phyloP scores from a whole-genome alignment of 2,797 vertebrate genomes.

The Pantherophis alleghaniensis region DNA sequence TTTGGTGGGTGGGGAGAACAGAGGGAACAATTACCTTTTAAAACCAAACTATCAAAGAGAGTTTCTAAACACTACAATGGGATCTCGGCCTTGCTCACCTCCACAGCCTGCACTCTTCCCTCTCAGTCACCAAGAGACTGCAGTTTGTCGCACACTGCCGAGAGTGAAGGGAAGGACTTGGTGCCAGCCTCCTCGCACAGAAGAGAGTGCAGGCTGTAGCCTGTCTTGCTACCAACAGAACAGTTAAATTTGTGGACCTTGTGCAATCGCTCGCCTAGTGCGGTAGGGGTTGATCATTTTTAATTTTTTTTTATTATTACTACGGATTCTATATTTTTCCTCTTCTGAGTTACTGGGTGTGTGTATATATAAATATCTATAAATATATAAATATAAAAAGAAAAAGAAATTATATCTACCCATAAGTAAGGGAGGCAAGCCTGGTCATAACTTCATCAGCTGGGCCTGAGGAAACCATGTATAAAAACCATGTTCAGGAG shows the following conservation, averaged over 20 bases:
- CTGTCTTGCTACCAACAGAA: conserved; percentile 54
- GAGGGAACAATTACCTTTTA: conserved; percentile 54
- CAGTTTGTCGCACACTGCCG: conserved; percentile 19
- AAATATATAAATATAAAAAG: conserved; percentile 73
- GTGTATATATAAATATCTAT: conserved; percentile 77
- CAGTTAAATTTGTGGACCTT: conserved; percentile 70
- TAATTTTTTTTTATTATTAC: conserved; percentile 82
- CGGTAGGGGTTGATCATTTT: conserved; percentile 76
- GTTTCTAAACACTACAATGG: conserved; percentile 26
- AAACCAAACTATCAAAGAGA: conserved; percentile 40
- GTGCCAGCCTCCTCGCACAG: not conserved
- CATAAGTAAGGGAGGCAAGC: conserved; percentile 52
- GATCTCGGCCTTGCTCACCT: not conserved
- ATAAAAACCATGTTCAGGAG: not conserved
- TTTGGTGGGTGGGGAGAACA: not conserved
- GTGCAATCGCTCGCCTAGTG: conserved; percentile 74
- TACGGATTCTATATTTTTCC: conserved; percentile 80
- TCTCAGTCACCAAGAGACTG: conserved; percentile 26
- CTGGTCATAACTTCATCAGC: not conserved
- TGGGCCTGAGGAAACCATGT: conserved; percentile 5
- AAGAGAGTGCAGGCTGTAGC: not conserved
- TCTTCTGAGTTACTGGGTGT: conserved; percentile 77
- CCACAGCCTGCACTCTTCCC: not conserved
- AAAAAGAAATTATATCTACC: conserved; percentile 75
- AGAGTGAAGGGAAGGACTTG: conserved; percentile 10